Evolutionary conservation across 2,888 invertebrate species (phyloP).

Genomic region (Hydriomena furcata): DNA sequence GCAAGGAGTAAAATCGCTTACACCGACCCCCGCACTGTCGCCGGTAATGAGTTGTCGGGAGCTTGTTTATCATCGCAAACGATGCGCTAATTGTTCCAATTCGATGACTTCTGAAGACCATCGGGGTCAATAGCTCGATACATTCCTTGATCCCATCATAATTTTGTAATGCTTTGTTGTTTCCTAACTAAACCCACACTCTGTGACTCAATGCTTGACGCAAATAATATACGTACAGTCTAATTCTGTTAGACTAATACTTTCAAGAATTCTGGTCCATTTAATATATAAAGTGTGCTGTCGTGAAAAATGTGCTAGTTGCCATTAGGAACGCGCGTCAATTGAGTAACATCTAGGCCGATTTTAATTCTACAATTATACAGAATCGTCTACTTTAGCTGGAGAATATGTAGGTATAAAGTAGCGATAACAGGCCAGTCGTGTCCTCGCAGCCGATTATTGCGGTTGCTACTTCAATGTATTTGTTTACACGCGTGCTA

Average conservation of each 20-base stretch:
- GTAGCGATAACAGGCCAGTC: conserved; percentile 79
- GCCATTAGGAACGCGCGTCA: conserved; percentile 66
- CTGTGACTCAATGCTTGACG: conserved; percentile 12
- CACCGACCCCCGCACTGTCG: conserved; percentile 36
- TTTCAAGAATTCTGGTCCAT: conserved; percentile 26
- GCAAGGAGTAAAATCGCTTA: conserved; percentile 60
- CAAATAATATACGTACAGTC: conserved; percentile 29
- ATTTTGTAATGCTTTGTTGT: conserved; percentile 23
- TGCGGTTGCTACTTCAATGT: conserved; percentile 70
- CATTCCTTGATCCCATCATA: conserved; percentile 8
- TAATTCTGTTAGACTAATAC: conserved; percentile 23
- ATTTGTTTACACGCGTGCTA: conserved; percentile 52
- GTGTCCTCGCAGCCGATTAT: conserved; percentile 77
- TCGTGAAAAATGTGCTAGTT: conserved; percentile 53
- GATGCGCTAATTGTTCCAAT: conserved; percentile 53
- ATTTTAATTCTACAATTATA: conserved; percentile 61
- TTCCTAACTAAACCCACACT: neutral
- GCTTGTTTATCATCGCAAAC: conserved; percentile 50
- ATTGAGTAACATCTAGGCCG: conserved; percentile 69
- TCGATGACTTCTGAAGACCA: conserved; percentile 45
- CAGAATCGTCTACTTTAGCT: conserved; percentile 63
- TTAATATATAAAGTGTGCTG: conserved; percentile 38
- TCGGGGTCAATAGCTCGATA: conserved; percentile 42
- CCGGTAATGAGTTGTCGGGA: conserved; percentile 49
- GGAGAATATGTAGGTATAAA: conserved; percentile 66